Base-by-base conservation (phyloP, 2,888 invertebrate genomes). In the Chaitophorus viminalis region DNA sequence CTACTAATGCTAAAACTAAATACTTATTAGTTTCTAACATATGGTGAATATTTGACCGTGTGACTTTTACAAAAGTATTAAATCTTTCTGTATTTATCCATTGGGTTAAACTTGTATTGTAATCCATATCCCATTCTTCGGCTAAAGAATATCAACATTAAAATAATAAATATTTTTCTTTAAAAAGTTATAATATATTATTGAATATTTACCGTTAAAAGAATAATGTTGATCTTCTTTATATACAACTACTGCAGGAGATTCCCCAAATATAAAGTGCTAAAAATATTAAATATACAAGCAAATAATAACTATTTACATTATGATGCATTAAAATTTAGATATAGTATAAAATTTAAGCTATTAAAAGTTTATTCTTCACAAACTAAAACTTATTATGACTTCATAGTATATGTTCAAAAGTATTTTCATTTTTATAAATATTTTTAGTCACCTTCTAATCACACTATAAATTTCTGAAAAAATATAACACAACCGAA, bases 41-140 rank as follows among this genome's bases (percentile, higher is more conserved):
- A 91, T 97, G 95, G 92, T 97, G 94, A 39, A 93, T 91, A 88
- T 92, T 92, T 31, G 90, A 89, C 52, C 90, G 88, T 18, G 89
- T 89, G 2, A 89, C 94, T 93, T 96, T 97, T 14, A 97, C 96
- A 91, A 98, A 98, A 79, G 95, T 95, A 74, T 95, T 94, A 92
- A 98, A 98, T 89, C 98, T 93, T 91, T 98, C 98, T 29, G 95
- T 94, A 91, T 97, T 96, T 39, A 98, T 94, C 97, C 98, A 98
- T 89, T 94, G 94, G 90, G 95, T 94, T 90, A 98, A 92, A 36
- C 96, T 95, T 11, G 92, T 92, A 91, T 97, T 97, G 84, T 95
- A 91, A 89, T 93, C 84, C 46, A 72, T 75, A 65, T 88, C 79
- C 84, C 89, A 89, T 75, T 89, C 89, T n/a, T 88, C 89, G 84